phyloP scores from a whole-genome alignment of 1,140 invertebrate species.

The Ectropis grisescens region DNA sequence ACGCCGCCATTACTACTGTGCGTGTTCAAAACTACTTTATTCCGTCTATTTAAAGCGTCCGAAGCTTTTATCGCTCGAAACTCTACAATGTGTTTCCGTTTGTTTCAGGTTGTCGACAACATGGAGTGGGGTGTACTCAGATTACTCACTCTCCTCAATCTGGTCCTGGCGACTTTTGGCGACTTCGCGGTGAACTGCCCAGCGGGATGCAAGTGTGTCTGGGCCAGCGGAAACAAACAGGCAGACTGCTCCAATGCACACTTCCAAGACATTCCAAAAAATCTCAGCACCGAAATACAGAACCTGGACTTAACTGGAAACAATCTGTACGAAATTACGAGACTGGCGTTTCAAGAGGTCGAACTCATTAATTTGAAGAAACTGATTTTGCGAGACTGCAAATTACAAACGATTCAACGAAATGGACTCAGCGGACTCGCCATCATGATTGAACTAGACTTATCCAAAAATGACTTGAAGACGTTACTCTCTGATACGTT shows the following conservation, averaged over 20 bases:
- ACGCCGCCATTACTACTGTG: constrained; percentile 23
- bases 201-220: constrained; percentile 79
- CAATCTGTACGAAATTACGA: constrained; percentile 74
- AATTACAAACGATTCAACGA: constrained; percentile 77
- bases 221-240: constrained; percentile 84
- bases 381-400: constrained; percentile 79
- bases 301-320: constrained; percentile 83
- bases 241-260: constrained; percentile 81
- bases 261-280: constrained; percentile 76
- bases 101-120: constrained; percentile 40
- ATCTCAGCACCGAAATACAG: constrained; percentile 81
- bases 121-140: constrained; percentile 27
- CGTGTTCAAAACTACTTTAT: constrained; percentile 17
- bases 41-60: constrained; percentile 24
- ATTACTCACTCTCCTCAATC: constrained; percentile 23
- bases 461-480: constrained; percentile 82
- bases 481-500: constrained; percentile 81
- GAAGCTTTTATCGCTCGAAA: constrained; percentile 17
- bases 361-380: constrained; percentile 86
- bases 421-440: constrained; percentile 81
- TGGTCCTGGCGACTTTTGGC: constrained; percentile 25
- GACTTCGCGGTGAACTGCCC: constrained; percentile 64
- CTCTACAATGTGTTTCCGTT: constrained; percentile 17
- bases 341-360: constrained; percentile 78
- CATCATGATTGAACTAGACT: constrained; percentile 87